Evolutionary conservation across 2,797 vertebrate genomes (phyloP).

Genomic region (Etheostoma nigrum): DNA sequence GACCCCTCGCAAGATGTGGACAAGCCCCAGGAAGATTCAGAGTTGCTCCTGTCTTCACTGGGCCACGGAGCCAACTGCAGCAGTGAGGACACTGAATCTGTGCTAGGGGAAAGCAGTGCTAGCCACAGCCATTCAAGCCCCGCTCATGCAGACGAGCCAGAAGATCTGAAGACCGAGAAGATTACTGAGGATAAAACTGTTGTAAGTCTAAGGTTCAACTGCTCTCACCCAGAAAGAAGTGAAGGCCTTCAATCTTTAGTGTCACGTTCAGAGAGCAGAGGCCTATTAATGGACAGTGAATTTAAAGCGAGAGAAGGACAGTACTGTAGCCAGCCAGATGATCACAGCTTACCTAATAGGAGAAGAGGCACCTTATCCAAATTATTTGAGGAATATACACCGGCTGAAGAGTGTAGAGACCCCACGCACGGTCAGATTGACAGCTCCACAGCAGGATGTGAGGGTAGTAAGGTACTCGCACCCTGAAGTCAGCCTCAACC

Average conservation of each 20-base stretch:
- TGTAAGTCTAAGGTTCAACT: constrained; percentile 12
- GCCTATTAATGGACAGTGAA: constrained; percentile 24
- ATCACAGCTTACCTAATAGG: constrained; percentile 21
- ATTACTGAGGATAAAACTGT: neutral
- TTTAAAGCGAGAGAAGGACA: constrained; percentile 25
- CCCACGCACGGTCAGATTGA: constrained; percentile 12
- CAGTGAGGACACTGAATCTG: constrained; percentile 47
- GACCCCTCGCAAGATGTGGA: constrained; percentile 5
- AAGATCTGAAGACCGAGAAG: constrained; percentile 23
- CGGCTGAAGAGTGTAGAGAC: constrained; percentile 21
- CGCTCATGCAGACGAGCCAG: constrained; percentile 27
- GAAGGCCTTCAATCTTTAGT: constrained; percentile 23
- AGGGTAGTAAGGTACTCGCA: constrained; percentile 33
- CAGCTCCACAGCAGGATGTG: constrained; percentile 40
- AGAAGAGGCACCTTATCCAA: constrained; percentile 11
- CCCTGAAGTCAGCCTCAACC: constrained; percentile 50
- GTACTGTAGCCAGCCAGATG: neutral
- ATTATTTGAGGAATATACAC: constrained; percentile 25
- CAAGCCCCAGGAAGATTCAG: constrained; percentile 8
- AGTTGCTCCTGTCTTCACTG: constrained; percentile 26
- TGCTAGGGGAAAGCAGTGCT: constrained; percentile 22
- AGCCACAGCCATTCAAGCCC: constrained; percentile 22
- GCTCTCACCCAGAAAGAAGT: constrained; percentile 11
- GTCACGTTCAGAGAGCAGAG: constrained; percentile 39
- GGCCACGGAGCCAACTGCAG: constrained; percentile 44